Evolutionary conservation across 2,797 vertebrate genomes (phyloP).

Genomic region (Heterohyrax brucei): DNA sequence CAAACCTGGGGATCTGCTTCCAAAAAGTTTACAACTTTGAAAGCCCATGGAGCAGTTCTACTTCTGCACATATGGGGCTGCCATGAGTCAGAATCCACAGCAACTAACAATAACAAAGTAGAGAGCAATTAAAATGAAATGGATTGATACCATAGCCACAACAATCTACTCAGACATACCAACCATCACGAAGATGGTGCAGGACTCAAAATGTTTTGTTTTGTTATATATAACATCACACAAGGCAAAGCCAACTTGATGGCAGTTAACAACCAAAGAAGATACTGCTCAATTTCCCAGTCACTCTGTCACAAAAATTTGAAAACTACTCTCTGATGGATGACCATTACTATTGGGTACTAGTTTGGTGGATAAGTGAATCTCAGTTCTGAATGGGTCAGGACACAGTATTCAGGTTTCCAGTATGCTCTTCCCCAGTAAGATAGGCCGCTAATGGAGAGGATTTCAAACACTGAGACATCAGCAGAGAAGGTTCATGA

Average conservation of each 20-base stretch:
- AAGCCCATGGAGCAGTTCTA: not conserved
- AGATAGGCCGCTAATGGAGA: not conserved
- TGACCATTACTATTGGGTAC: not conserved
- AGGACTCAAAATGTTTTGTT: not conserved
- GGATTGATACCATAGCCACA: not conserved
- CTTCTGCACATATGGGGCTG: not conserved
- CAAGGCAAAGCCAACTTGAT: not conserved
- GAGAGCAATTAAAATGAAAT: not conserved
- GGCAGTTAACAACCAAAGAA: not conserved
- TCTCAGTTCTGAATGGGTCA: not conserved
- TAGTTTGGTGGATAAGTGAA: not conserved
- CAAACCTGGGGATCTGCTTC: not conserved
- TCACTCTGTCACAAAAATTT: constrained; percentile 8
- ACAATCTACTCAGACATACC: not conserved
- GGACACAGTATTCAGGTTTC: not conserved
- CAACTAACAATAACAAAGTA: not conserved
- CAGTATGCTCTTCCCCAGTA: rapidly evolving
- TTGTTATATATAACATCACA: not conserved
- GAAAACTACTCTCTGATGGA: not conserved
- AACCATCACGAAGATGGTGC: not conserved
- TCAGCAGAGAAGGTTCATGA: not conserved
- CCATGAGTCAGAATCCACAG: not conserved
- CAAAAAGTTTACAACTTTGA: not conserved
- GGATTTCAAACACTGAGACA: not conserved
- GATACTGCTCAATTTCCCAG: not conserved